Percentiles rank a stretch among this genome's conserved stretches.
phyloP scores from a whole-genome alignment of 2,113 vertebrate species.

The Megaceryle maxima region DNA sequence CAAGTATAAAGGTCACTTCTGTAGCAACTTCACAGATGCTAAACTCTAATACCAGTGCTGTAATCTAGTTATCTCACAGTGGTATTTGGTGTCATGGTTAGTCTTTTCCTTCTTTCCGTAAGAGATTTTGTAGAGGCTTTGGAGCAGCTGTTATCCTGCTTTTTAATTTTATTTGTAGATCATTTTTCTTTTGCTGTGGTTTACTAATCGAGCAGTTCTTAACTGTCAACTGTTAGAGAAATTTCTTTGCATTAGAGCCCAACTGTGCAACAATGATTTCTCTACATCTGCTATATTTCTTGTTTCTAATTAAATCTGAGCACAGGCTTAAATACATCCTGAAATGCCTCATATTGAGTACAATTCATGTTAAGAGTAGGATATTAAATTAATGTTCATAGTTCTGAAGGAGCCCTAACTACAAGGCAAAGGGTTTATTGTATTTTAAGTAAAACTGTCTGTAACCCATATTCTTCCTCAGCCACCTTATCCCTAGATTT shows the following conservation, averaged over 20 bases:
- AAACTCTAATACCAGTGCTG: constrained; percentile 1
- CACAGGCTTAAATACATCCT: constrained; percentile 29
- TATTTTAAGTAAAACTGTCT: constrained; percentile 20
- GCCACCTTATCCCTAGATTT: neutral
- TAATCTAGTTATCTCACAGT: neutral
- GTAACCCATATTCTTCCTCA: neutral
- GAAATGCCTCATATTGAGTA: constrained; percentile 30
- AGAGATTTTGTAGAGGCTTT: neutral
- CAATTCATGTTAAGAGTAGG: constrained; percentile 22
- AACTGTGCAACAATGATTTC: constrained; percentile 23
- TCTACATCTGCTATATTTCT: constrained; percentile 39
- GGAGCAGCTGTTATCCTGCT: neutral
- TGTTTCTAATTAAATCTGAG: constrained; percentile 45
- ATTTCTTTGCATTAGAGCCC: constrained; percentile 39
- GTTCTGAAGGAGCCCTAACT: constrained; percentile 12
- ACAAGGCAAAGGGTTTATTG: neutral
- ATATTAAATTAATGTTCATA: constrained; percentile 35
- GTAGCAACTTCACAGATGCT: neutral
- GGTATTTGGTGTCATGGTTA: neutral
- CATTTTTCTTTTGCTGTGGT: neutral
- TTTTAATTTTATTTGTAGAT: constrained; percentile 28
- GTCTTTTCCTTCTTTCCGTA: neutral
- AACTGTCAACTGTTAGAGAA: constrained; percentile 33
- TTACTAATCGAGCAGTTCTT: constrained; percentile 26
- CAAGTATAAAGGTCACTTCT: constrained; percentile 50